Base-by-base conservation (phyloP, 2,888 invertebrate genomes). In the Troilus luridus region DNA sequence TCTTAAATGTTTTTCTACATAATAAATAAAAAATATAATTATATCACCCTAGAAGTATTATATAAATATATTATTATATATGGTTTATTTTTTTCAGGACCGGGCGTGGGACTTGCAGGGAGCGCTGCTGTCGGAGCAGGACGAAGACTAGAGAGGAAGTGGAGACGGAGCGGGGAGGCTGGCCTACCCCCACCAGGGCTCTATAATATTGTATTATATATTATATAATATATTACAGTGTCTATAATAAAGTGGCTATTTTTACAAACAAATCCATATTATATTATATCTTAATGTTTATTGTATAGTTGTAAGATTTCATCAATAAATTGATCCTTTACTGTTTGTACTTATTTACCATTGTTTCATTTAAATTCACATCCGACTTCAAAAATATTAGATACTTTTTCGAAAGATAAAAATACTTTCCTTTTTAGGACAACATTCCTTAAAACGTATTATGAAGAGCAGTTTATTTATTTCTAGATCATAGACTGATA, bases 171-270 rank as follows among this genome's bases (percentile, higher is more conserved):
- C 14, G 17, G n/a, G 85, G 56, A 10, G n/a, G 56, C 56, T 56
- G 56, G 56, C 14, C n/a, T 58, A 56, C 85, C 85, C 85, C 81
- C 41, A 54, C 41, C 7, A 10, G 56, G 85, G 56, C 85, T 85
- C 56, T 85, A 56, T 77, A 85, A 21, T 85, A 58, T 85, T 85
- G 56, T 56, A 85, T 41, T 85, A 85, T 67, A 7, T 67, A 67
- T 8, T 67, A n/a, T 85, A 81, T 81, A 54, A 81, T 81, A 85
- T 56, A 85, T 85, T 85, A 58, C 88, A 59, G 8, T 62, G 27
- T 88, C 21, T 62, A 60, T 88, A 88, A 88, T 88, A 88, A 88
- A 88, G 88, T 58, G 88, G 88, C 88, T 88, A 88, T 88, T 88
- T 88, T 88, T 88, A 88, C 88, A 88, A 88, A 88, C 88, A 64